phyloP scores from a whole-genome alignment of 1,140 invertebrate species.

The Achatina immaculata region DNA sequence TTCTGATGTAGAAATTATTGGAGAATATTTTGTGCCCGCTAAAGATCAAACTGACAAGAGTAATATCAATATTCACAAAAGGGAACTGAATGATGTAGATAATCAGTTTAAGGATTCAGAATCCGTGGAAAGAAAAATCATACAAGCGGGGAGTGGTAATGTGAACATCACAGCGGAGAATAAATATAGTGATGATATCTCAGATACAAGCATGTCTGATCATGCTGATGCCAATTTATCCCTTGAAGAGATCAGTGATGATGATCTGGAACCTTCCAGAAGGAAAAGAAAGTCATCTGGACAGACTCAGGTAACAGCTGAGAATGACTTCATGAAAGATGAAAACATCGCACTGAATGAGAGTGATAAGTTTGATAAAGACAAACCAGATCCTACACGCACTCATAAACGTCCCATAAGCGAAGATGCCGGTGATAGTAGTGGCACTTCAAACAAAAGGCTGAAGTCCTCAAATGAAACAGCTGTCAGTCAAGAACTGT shows the following conservation, averaged over 20 bases:
- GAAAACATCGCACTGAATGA: no score
- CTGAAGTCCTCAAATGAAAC: not conserved
- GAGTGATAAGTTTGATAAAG: not conserved
- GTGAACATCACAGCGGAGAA: not conserved
- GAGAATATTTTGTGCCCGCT: not conserved
- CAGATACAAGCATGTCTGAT: constrained; percentile 33
- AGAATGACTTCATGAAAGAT: not conserved
- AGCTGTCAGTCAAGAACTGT: not conserved
- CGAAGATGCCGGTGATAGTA: not conserved
- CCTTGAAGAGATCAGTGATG: constrained; percentile 37
- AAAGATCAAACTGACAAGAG: not conserved
- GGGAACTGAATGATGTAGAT: not conserved
- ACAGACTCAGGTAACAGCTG: not conserved
- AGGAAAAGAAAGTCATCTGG: constrained; percentile 3
- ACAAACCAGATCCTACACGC: not conserved
- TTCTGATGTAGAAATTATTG: constrained; percentile 15
- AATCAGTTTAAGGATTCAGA: constrained; percentile 22
- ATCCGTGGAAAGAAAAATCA: constrained; percentile 14
- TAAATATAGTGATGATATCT: constrained; percentile 36
- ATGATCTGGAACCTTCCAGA: constrained; percentile 31
- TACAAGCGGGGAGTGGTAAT: constrained; percentile 22
- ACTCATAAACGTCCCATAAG: not conserved
- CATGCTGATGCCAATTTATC: constrained; percentile 14
- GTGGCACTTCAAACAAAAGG: not conserved
- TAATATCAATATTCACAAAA: not conserved